Evolutionary conservation across 2,797 vertebrate genomes (phyloP).

Genomic region (Cynodonichthys magdalenae): DNA sequence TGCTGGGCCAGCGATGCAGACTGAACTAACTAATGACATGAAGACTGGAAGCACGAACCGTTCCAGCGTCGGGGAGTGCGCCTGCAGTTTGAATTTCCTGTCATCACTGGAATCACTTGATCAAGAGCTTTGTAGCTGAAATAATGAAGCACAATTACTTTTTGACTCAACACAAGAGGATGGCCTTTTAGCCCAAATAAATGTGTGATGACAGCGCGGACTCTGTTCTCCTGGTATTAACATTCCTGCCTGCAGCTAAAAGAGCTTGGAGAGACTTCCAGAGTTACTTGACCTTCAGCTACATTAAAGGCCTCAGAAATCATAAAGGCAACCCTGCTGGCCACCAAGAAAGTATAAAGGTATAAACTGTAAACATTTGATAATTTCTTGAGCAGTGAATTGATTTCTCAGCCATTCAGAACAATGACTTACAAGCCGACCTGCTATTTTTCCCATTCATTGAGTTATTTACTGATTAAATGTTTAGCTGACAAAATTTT

Average conservation of each 20-base stretch:
- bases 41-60: slow-evolving; percentile 23
- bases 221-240: slow-evolving; percentile 42
- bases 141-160: slow-evolving; percentile 14
- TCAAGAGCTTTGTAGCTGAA: slow-evolving; percentile 2
- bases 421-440: slow-evolving; percentile 6
- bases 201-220: slow-evolving; percentile 19
- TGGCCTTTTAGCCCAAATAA: slow-evolving; percentile 1
- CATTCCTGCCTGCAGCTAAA: slow-evolving; percentile 58
- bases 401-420: slow-evolving; percentile 13
- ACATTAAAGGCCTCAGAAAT: slow-evolving; percentile 57
- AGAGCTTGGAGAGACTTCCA: slow-evolving; percentile 44
- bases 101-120: slow-evolving; percentile 23
- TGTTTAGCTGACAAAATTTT: slow-evolving; percentile 24
- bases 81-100: slow-evolving; percentile 14
- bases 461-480: slow-evolving; percentile 33
- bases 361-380: not conserved
- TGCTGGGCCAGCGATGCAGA: slow-evolving; percentile 60
- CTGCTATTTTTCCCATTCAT: not conserved
- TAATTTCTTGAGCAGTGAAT: not conserved
- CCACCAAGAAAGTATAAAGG: slow-evolving; percentile 33
- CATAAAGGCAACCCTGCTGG: slow-evolving; percentile 60
- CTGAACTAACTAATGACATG: slow-evolving; percentile 28
- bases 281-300: slow-evolving; percentile 65
- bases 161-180: not conserved
- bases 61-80: slow-evolving; percentile 4